Base-by-base conservation (phyloP, 2,888 invertebrate genomes). In the Bugulina stolonifera region DNA sequence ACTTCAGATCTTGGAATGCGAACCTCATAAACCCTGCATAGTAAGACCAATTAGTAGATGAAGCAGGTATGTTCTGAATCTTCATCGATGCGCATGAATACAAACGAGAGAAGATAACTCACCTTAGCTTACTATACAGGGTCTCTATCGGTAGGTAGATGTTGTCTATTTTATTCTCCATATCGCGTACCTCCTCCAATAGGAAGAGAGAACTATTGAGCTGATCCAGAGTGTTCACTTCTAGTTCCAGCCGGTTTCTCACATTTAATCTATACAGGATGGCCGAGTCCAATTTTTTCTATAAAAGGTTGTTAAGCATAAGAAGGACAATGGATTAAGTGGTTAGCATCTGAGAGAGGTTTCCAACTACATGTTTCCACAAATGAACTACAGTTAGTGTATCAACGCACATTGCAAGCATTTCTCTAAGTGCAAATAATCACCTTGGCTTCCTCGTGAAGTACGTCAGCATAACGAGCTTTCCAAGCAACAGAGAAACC, bases 401-500 rank as follows among this genome's bases (percentile, higher is more conserved):
- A n/a, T n/a, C n/a, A n/a, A n/a, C n/a, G n/a, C n/a, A n/a, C n/a
- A n/a, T n/a, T n/a, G n/a, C n/a, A n/a, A n/a, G n/a, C n/a, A n/a
- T n/a, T n/a, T n/a, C n/a, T n/a, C n/a, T n/a, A n/a, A n/a, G n/a
- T n/a, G n/a, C n/a, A n/a, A n/a, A n/a, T n/a, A n/a, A n/a, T n/a
- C n/a, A 83, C 83, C 81, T 83, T 82, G 1, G 83, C 83, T 73
- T 83, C 82, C 69, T 81, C 80, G 76, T 83, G 82, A 18, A 84
- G 76, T 3, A 81, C 79, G 14, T 81, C 81, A 0, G 83, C 83
- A 78, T 81, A 84, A 74, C 81, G 80, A 69, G 80, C 82, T 75
- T 84, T 84, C 83, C 84, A 84, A 1, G 81, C 80, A 78, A 83
- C 79, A 69, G 83, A 79, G 77, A 84, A 83, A 1, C 83, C 82